phyloP scores from a whole-genome alignment of 30 jellyfish, hydroid and myxozoan species.

The Hydractinia echinata region DNA sequence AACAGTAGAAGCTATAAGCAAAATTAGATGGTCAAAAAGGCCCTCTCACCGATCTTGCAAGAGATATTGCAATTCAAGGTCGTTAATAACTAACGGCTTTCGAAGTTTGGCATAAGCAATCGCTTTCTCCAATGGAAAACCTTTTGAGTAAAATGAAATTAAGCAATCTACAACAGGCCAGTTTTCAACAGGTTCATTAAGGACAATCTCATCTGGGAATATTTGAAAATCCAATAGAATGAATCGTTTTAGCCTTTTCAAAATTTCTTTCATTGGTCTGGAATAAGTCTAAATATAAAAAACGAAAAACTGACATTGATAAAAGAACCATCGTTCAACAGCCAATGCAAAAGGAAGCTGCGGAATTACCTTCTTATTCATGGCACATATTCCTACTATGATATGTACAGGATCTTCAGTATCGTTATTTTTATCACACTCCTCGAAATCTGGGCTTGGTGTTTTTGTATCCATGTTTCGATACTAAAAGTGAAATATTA shows the following conservation, averaged over 20 bases:
- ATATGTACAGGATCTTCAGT: constrained; percentile 53
- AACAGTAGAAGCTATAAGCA: background rate
- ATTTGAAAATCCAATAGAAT: constrained; percentile 69
- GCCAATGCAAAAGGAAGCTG: background rate
- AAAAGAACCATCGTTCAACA: background rate
- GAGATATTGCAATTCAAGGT: constrained; percentile 75
- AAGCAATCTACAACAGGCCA: constrained; percentile 99
- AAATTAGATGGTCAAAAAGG: background rate
- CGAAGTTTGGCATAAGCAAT: constrained; percentile 82
- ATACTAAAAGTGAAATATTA: constrained; percentile 22
- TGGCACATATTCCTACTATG: constrained; percentile 93
- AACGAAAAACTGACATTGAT: background rate
- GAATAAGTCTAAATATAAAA: constrained; percentile 64
- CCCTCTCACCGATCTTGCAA: constrained; percentile 76
- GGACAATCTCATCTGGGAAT: constrained; percentile 88
- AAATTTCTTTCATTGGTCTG: constrained; percentile 95
- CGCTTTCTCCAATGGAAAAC: constrained; percentile 94
- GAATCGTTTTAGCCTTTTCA: constrained; percentile 67
- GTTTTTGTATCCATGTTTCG: constrained; percentile 25
- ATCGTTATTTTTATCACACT: constrained; percentile 41
- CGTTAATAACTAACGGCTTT: constrained; percentile 83
- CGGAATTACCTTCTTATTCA: constrained; percentile 84
- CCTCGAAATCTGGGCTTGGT: constrained; percentile 52
- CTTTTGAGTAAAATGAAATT: constrained; percentile 91
- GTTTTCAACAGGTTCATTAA: constrained; percentile 84